Base-by-base conservation (phyloP, 1,140 invertebrate genomes). In the Drosophila insularis region DNA sequence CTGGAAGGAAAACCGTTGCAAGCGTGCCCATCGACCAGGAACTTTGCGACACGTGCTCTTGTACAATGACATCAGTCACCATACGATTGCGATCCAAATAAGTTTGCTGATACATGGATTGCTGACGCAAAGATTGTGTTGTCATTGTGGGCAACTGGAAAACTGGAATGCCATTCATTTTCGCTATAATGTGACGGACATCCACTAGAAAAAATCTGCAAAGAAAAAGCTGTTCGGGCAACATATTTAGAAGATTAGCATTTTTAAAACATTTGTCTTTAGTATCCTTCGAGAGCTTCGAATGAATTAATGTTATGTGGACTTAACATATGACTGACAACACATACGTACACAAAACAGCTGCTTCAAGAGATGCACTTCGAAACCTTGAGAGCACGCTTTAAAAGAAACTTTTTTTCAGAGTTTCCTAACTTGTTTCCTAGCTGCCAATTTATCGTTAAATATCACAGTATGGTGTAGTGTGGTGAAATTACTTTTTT, bases 41-140 rank as follows among this genome's bases (percentile, higher is more conserved):
- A 37, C 76, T 77, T 13, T 87, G 84, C 4, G 75, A 89, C 2
- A 80, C 60, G 19, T 79, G 80, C 70, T 89, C 77, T 55, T 85
- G 84, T 21, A 89, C 86, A 17, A 70, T 69, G 1, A 81, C 68
- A 40, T 86, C 82, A 2, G 75, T 89, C 6, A 72, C 65, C 69
- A 80, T 68, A 32, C 70, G 80, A 31, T 64, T 71, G 35, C 69
- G 80, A 55, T 87, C 76, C 70, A 82, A 37, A 35, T 89, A 89
- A 6, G 80, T 89, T 40, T 87, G 82, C 23, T 84, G 82, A 54
- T 87, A 87, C 63, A 78, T 64, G 6, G 75, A 79, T 31, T 86
- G 82, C 46, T 87, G 75, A 55, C 69, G 71, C 40, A 75, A 21
- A 2, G 82, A 75, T 27, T 87, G 79, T 21, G 78, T 56, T 17